phyloP scores from a whole-genome alignment of 2,888 invertebrate species.

The Venusia cambrica region DNA sequence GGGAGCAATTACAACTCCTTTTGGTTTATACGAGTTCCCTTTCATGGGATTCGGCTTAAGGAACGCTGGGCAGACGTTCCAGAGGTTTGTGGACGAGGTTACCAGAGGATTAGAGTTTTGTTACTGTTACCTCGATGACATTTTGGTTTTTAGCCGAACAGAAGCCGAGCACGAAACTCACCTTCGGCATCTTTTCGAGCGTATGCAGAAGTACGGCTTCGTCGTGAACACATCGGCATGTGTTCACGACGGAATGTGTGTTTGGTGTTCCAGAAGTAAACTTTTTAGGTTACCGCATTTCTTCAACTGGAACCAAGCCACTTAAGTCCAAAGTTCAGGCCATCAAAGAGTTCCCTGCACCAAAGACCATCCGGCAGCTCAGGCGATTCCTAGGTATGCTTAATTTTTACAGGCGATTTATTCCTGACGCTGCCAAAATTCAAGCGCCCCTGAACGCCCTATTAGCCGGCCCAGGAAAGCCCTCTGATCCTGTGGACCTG shows the following conservation, averaged over 20 bases:
- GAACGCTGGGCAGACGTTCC: too few species aligned
- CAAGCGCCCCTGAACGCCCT: conserved; percentile 4
- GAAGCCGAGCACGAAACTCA: conserved; percentile 2
- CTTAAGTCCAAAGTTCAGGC: conserved; percentile 2
- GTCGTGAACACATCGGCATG: conserved; percentile 5
- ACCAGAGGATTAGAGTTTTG: too few species aligned
- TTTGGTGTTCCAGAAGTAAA: conserved; percentile 7
- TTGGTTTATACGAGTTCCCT: conserved; percentile 52
- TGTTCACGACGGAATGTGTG: conserved; percentile 1
- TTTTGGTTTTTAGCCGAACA: conserved; percentile 11
- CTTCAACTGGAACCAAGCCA: conserved; percentile 13
- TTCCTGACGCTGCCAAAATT: conserved; percentile 12
- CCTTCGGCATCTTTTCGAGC: conserved; percentile 4
- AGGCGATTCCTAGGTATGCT: conserved; percentile 8
- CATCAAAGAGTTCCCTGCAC: conserved; percentile 4
- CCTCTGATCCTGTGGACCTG: conserved; percentile 1
- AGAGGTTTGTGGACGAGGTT: too few species aligned
- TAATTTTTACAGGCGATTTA: conserved; percentile 22
- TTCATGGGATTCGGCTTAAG: conserved; percentile 46
- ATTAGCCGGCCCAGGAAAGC: conserved; percentile 1
- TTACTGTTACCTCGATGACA: too few species aligned
- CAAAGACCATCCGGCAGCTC: conserved; percentile 3
- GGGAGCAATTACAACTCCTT: too few species aligned
- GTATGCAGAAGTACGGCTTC: conserved; percentile 6
- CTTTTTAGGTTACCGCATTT: conserved; percentile 24